Percentiles rank a stretch among this genome's conserved stretches.
Evolutionary conservation across 2,113 vertebrate species (phyloP).

Genomic region (Amblyornis subalaris): DNA sequence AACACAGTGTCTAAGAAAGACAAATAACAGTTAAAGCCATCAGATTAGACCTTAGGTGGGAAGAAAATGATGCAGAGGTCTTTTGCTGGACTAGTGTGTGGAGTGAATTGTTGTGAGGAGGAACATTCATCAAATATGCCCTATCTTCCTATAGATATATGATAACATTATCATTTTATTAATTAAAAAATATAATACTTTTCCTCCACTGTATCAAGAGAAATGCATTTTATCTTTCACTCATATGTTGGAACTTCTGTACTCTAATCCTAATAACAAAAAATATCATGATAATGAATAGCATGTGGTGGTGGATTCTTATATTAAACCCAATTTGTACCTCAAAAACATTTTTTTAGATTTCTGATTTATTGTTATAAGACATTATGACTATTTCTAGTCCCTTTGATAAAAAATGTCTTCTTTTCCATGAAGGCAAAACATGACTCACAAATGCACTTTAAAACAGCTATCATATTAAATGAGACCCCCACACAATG

Average conservation of each 20-base stretch:
- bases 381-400: neutral
- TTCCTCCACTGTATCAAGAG: neutral
- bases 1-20: neutral
- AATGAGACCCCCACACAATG: neutral
- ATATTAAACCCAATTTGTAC: neutral
- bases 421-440: neutral
- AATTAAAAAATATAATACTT: neutral
- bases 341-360: neutral
- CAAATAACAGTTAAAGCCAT: neutral
- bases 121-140: neutral
- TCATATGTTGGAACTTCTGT: neutral
- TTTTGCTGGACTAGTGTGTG: neutral
- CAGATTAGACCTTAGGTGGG: neutral
- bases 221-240: neutral
- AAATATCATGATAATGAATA: neutral
- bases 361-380: neutral
- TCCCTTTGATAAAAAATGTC: neutral
- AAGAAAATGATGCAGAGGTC: neutral
- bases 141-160: neutral
- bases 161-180: neutral
- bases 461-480: constrained; percentile 1
- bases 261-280: neutral
- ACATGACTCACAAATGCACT: neutral
- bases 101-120: neutral
- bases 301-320: neutral